Conservation (phyloP, 2,888 invertebrate genomes). For the Drosophila borborema region DNA sequence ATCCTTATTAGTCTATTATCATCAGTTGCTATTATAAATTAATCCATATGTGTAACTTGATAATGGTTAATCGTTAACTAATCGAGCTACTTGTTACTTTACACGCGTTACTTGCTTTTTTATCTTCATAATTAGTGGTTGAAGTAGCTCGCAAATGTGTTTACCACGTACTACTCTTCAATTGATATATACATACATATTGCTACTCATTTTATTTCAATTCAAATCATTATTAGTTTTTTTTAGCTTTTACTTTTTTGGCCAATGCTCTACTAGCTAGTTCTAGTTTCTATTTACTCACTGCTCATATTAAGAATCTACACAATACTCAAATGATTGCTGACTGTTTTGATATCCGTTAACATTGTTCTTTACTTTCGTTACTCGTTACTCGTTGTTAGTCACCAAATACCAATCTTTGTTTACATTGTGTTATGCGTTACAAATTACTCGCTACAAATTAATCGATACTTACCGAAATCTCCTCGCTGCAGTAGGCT, state of each 20-base stretch:
- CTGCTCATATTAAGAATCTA: neutral
- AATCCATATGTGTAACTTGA: neutral
- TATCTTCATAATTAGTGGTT: neutral
- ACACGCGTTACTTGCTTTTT: neutral
- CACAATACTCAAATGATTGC: neutral
- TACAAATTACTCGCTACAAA: constrained; percentile 53
- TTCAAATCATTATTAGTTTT: neutral
- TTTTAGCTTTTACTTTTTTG: too few relatives aligned
- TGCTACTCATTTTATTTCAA: neutral
- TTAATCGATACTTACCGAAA: constrained; percentile 91
- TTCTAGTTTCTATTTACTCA: neutral
- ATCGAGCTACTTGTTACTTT: neutral
- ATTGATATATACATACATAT: neutral
- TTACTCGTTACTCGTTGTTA: constrained; percentile 3
- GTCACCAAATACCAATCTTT: neutral
- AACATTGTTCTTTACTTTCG: neutral
- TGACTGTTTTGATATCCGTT: neutral
- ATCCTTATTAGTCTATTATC: neutral
- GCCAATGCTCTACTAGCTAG: neutral
- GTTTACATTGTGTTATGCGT: neutral
- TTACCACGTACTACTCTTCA: neutral
- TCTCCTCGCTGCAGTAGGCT: constrained; percentile 90
- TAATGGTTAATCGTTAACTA: neutral
- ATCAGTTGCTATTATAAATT: neutral
- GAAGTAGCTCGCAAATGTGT: too few relatives aligned